Base-by-base conservation (phyloP, 2,113 vertebrate genomes). In the Epinephelus lanceolatus region DNA sequence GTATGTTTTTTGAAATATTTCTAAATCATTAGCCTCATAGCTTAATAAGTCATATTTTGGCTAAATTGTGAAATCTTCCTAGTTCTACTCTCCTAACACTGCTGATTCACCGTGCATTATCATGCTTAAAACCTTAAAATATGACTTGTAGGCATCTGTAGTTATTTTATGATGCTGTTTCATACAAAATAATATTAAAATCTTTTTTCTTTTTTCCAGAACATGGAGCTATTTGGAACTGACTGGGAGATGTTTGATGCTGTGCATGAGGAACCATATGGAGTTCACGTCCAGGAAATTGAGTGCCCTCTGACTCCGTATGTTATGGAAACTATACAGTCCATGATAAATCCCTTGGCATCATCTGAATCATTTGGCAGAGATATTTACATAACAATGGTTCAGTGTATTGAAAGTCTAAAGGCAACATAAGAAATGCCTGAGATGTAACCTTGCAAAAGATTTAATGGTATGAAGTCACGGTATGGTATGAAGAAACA, bases 371-470 rank as follows among this genome's bases (percentile, higher is more conserved):
- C 59, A 40, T 65, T 62, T 75, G 72, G 59, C 30, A 63, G 47
- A 75, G 18, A 65, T 30, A 55, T 76, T 51, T 75, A 75, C 11
- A 37, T 62, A 56, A 10, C 69, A 23, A 40, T 76, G 73, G 57
- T 63, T 76, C 73, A 63, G 60, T 63, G 42, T 25, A 63, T 76
- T 63, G 42, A 63, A 76, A 33, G 27, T 63, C 72, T 52, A 12
- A 37, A 1, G 4, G 10, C 5, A n/a, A 45, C 40, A 66, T 12
- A 45, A 66, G 40, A 66, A 66, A 66, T 15, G 12, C 10, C 61
- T 42, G 10, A 63, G 8, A 42, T 27, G 6, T 30, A 60, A 30
- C 33, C 19, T 63, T 37, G 30, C 8, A 42, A 12, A 62, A 37
- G 18, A 37, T 62, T 2, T 37, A 37, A 10, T 62, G 6, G 60